Conservation (phyloP, 2,888 invertebrate genomes). For the Drosophila hamatofila region DNA sequence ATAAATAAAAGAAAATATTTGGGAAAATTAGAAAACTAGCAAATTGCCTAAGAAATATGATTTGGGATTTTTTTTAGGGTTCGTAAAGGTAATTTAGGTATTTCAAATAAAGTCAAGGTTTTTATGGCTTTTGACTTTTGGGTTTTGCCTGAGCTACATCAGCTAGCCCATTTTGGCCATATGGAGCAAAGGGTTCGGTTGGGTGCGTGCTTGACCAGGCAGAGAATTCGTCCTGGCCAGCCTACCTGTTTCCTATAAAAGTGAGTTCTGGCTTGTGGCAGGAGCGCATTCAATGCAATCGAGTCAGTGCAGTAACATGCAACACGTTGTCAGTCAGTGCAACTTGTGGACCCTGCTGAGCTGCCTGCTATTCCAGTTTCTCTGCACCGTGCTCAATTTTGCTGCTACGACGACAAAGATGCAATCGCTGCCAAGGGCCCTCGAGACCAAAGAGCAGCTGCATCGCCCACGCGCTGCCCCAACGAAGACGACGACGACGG, state of each 20-base stretch:
- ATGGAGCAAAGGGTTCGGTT: background rate
- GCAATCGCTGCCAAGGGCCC: slow-evolving; percentile 8
- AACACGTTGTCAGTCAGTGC: slow-evolving; percentile 1
- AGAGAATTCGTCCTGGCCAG: background rate
- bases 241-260: slow-evolving; percentile 43
- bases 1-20: background rate
- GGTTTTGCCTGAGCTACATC: too few relatives aligned
- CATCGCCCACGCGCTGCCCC: slow-evolving; percentile 4
- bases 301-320: slow-evolving; percentile 37
- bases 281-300: slow-evolving; percentile 20
- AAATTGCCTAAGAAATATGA: too few relatives aligned
- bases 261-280: background rate
- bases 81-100: background rate
- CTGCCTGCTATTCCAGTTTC: slow-evolving; percentile 28
- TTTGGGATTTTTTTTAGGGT: too few relatives aligned
- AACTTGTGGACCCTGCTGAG: slow-evolving; percentile 31
- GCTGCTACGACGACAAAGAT: background rate
- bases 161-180: background rate
- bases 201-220: background rate
- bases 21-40: background rate
- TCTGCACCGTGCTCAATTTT: slow-evolving; percentile 8
- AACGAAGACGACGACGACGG: background rate
- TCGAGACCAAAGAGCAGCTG: slow-evolving; percentile 11
- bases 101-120: too few relatives aligned
- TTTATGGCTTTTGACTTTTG: slow-evolving; percentile 7